These are phyloP conservation scores for Aphidius ervi DNA, from an alignment of 1,140 invertebrate genomes.

Conservation along the genomic window DNA sequence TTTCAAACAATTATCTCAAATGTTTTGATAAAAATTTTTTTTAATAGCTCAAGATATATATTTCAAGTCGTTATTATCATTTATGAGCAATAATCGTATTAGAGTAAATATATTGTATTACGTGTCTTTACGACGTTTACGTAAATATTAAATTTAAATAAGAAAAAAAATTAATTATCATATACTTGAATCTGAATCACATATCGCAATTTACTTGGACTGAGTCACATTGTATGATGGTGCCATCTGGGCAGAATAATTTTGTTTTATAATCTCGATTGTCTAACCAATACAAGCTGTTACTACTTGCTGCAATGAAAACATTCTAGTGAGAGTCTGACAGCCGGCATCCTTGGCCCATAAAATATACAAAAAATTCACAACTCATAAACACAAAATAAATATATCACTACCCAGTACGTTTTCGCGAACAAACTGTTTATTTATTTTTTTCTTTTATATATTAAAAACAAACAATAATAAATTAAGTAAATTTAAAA, in stretches of 20 bases:
- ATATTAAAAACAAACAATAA: not conserved
- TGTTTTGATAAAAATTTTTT: too few species aligned
- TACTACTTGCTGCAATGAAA: constrained; percentile 16
- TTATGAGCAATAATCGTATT: too few species aligned
- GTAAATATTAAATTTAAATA: too few species aligned
- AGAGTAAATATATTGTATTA: too few species aligned
- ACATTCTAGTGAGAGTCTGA: constrained; percentile 25
- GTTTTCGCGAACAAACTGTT: not conserved
- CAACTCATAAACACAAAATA: constrained; percentile 8
- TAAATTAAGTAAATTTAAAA: not conserved
- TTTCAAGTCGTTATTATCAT: too few species aligned
- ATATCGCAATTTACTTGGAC: not conserved
- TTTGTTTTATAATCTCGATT: constrained; percentile 12
- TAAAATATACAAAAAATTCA: constrained; percentile 10
- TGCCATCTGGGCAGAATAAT: constrained; percentile 24
- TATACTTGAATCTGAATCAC: too few species aligned
- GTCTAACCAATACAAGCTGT: constrained; percentile 24
- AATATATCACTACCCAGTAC: constrained; percentile 1
- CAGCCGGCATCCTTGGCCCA: constrained; percentile 25
- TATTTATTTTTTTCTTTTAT: not conserved
- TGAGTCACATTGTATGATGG: constrained; percentile 3
- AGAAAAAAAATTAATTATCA: too few species aligned
- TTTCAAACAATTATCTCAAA: too few species aligned
- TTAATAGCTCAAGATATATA: too few species aligned
- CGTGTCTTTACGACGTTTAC: too few species aligned